These are phyloP conservation scores for Rhagoletis pomonella DNA, from an alignment of 1,140 invertebrate species.

Conservation along the genomic window DNA sequence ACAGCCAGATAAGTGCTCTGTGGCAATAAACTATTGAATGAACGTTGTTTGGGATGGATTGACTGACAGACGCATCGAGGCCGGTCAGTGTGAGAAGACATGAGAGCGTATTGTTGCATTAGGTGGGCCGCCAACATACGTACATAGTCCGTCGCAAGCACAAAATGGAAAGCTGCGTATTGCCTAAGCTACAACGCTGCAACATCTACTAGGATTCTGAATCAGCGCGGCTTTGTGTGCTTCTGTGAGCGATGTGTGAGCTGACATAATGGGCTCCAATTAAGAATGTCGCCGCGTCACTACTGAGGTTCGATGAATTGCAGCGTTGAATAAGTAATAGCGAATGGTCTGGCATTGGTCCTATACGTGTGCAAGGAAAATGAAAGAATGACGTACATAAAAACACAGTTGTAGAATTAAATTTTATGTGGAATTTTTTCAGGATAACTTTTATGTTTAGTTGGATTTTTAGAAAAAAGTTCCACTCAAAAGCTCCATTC, in stretches of 20 bases:
- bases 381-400: too few relatives aligned
- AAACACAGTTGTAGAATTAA: too few relatives aligned
- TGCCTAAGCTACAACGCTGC: too few relatives aligned
- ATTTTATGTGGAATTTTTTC: too few relatives aligned
- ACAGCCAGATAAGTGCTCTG: slow-evolving; percentile 3
- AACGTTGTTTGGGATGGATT: background rate
- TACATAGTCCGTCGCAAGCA: background rate
- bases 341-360: background rate
- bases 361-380: too few relatives aligned
- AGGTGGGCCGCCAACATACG: background rate
- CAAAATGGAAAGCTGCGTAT: slow-evolving; percentile 34
- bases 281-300: slow-evolving; percentile 31
- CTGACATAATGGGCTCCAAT: slow-evolving; percentile 49
- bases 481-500: too few relatives aligned
- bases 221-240: background rate
- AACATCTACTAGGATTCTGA: background rate
- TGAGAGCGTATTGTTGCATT: background rate
- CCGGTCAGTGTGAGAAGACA: slow-evolving; percentile 31
- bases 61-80: slow-evolving; percentile 46
- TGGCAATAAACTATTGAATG: slow-evolving; percentile 33
- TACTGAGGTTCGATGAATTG: slow-evolving; percentile 11
- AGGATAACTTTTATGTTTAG: too few relatives aligned
- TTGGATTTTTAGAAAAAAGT: too few relatives aligned
- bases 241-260: slow-evolving; percentile 38
- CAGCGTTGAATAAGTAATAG: slow-evolving; percentile 8